Evolutionary conservation across 2,113 vertebrate genomes (phyloP).

Genomic region (Nipponia nippon): DNA sequence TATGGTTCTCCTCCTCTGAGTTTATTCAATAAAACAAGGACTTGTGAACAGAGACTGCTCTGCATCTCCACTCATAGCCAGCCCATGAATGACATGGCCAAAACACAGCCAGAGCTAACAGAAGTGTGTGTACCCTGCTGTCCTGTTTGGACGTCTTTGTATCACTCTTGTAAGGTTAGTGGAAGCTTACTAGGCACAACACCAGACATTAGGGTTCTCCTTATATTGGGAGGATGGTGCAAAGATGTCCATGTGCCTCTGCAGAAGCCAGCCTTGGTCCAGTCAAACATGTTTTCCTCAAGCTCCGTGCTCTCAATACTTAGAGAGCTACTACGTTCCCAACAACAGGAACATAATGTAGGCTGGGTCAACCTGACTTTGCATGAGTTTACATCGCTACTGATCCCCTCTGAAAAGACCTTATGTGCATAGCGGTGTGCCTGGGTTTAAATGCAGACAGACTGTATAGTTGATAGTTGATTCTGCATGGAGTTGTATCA

Average conservation of each 20-base stretch:
- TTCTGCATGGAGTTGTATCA: not conserved
- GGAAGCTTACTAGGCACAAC: not conserved
- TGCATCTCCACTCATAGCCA: not conserved
- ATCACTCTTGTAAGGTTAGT: not conserved
- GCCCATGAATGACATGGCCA: not conserved
- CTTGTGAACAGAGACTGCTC: not conserved
- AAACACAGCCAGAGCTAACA: not conserved
- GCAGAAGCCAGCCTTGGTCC: not conserved
- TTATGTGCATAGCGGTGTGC: not conserved
- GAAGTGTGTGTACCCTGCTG: not conserved
- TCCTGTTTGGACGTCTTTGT: not conserved
- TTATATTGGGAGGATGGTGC: not conserved
- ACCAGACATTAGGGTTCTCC: not conserved
- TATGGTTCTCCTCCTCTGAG: not conserved
- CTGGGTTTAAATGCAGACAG: not conserved
- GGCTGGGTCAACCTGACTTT: not conserved
- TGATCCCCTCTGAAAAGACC: not conserved
- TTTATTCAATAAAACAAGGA: not conserved
- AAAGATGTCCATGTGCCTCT: not conserved
- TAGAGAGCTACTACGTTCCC: not conserved
- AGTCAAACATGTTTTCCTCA: not conserved
- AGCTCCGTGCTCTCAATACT: not conserved
- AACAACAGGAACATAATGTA: not conserved
- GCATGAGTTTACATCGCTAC: not conserved
- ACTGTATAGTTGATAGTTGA: not conserved